Evolutionary conservation across 2,797 vertebrate genomes (phyloP), one percentile per base, ranked within the genome.

Genomic region (Enteromius viviparus): DNA sequence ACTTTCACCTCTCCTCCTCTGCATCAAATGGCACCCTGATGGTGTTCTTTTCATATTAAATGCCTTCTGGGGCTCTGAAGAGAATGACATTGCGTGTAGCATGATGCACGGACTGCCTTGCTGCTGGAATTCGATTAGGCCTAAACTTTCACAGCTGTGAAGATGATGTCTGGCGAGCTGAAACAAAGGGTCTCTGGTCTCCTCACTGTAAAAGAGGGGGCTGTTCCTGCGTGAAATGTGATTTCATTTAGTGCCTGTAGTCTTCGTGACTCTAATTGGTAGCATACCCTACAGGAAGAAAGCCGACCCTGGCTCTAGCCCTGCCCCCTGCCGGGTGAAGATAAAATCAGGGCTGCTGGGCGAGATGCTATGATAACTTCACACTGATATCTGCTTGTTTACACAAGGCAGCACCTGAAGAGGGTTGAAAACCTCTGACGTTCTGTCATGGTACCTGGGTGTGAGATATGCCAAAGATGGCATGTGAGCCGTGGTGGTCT

Each of bases 71-170:
- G 75, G 40, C 40, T 40, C 62, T 78, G 21, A 78, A 29, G 83
- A 78, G 68, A 82, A 62, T 58, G 68, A 60, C 80, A 80, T 80
- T 78, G 62, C 75, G 23, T 70, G 69, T 51, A 47, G 55, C 34
- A 37, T 47, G 11, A 71, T 65, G 79, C 69, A 53, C 42, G 37
- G 78, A 79, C 23, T 1, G 80, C 82, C 84, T 62, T 76, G 34
- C 78, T 84, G 76, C 72, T 53, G 79, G 64, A 83, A 89, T 88
- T 82, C 40, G 66, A 88, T 90, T 89, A 87, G 85, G 21, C 55
- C 70, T 81, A 84, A 88, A 89, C 82, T 81, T 72, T 85, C 78
- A 69, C 84, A 87, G 85, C 85, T 87, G 85, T 85, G 74, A 14
- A 40, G 68, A 45, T 68, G 76, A 78, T 58, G 77, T 85, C 62